A percentile compares a stretch with the other conserved stretches of the same genome.
Evolutionary conservation across 2,888 invertebrate species (phyloP).

Genomic region (Callyntrura guangdongensis): DNA sequence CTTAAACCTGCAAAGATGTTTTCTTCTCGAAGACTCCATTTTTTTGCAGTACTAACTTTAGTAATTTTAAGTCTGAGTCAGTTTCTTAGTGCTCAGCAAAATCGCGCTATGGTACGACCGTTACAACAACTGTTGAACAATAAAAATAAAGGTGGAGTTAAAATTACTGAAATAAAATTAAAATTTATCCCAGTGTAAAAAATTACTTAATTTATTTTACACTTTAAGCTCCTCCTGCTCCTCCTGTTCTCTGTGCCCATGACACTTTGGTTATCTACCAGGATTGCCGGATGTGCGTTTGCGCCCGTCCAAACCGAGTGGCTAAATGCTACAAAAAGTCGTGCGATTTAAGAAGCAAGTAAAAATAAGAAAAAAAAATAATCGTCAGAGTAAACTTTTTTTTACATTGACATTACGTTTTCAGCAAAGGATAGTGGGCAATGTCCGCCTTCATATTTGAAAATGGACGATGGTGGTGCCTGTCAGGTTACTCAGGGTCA

Average conservation of each 20-base stretch:
- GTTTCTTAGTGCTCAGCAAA: no score
- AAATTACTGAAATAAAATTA: no score
- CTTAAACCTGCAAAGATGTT: no score
- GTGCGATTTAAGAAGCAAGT: conserved; percentile 82
- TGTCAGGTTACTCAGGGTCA: conserved; percentile 58
- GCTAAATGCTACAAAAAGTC: conserved; percentile 82
- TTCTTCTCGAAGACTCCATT: no score
- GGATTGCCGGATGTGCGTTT: conserved; percentile 82
- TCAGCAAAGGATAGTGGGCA: conserved; percentile 82
- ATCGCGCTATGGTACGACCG: no score
- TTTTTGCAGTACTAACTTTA: no score
- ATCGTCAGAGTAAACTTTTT: not conserved
- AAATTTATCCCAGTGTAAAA: no score
- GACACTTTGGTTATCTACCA: conserved; percentile 81
- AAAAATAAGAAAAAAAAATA: not conserved
- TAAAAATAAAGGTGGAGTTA: no score
- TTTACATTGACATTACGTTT: conserved; percentile 33
- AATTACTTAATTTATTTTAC: no score
- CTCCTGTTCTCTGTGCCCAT: conserved; percentile 77
- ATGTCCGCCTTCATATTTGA: conserved; percentile 79
- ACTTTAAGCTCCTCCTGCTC: not conserved
- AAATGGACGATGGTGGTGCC: conserved; percentile 77
- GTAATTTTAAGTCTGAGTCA: no score
- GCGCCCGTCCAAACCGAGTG: conserved; percentile 79
- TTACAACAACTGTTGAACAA: no score